These are phyloP conservation scores for Platycercus adscitus DNA, from an alignment of 2,113 vertebrate species.

Conservation along the genomic window DNA sequence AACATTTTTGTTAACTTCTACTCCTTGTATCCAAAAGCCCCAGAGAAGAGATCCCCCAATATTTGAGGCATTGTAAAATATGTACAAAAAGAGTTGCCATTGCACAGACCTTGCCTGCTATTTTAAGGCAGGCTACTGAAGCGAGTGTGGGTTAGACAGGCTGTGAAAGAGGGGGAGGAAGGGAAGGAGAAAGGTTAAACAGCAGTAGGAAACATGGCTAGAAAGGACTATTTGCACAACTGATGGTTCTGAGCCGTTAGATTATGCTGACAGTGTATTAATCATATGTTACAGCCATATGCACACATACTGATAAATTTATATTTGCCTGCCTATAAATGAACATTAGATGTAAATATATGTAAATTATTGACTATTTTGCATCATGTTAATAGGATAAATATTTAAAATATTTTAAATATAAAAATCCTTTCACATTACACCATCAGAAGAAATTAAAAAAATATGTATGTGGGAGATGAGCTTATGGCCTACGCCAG, in stretches of 20 bases:
- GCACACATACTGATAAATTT: conserved; percentile 65
- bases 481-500: conserved; percentile 21
- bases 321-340: conserved; percentile 69
- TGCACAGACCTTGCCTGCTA: conserved; percentile 40
- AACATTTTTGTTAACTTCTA: background rate
- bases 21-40: background rate
- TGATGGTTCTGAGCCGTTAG: conserved; percentile 62
- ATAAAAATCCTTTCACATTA: conserved; percentile 21
- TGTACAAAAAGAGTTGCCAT: background rate
- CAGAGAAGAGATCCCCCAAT: background rate
- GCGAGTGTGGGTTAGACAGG: conserved; percentile 16
- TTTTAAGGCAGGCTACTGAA: conserved; percentile 52
- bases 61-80: conserved; percentile 11
- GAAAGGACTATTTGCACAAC: conserved; percentile 61
- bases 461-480: conserved; percentile 20
- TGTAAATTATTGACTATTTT: conserved; percentile 68
- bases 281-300: conserved; percentile 74
- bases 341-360: conserved; percentile 70
- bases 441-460: conserved; percentile 22
- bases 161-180: conserved; percentile 44
- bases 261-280: conserved; percentile 69
- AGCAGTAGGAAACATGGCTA: conserved; percentile 49
- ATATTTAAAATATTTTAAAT: conserved; percentile 56
- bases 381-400: conserved; percentile 59
- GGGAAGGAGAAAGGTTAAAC: conserved; percentile 52